Conservation (phyloP, 2,888 invertebrate genomes). For the Eristalis arbustorum region DNA sequence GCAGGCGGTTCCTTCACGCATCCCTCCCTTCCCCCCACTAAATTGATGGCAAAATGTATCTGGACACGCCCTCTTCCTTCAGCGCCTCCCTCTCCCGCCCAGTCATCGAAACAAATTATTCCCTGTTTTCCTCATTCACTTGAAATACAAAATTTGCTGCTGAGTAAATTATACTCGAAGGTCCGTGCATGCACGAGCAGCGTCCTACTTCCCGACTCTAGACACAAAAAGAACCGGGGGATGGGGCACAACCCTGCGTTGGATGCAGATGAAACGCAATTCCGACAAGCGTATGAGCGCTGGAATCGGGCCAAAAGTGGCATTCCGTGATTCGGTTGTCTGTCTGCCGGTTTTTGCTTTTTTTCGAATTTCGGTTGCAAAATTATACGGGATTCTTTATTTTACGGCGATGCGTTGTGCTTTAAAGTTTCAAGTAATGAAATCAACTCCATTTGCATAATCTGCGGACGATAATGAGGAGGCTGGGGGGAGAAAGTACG, state of each 20-base stretch:
- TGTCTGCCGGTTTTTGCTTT: background rate
- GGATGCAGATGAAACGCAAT: constrained; percentile 19
- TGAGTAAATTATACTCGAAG: background rate
- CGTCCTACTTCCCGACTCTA: background rate
- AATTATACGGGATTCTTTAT: constrained; percentile 20
- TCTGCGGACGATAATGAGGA: background rate
- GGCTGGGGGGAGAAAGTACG: background rate
- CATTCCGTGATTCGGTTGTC: constrained; percentile 44
- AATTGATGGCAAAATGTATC: constrained; percentile 20
- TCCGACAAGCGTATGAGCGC: constrained; percentile 2
- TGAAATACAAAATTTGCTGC: background rate
- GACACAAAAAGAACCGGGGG: background rate
- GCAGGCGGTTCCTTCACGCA: too few species aligned
- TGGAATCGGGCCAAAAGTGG: constrained; percentile 57
- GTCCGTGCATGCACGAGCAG: background rate
- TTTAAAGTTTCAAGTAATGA: background rate
- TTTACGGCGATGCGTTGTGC: background rate
- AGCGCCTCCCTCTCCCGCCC: background rate
- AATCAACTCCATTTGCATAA: background rate
- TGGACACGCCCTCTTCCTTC: background rate
- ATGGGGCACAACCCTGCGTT: background rate
- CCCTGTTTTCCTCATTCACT: background rate
- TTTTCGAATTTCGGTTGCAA: constrained; percentile 18
- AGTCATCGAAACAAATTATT: background rate
- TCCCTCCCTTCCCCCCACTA: constrained; percentile 9